These are phyloP conservation scores for Leucopsar rothschildi DNA, from an alignment of 2,113 vertebrate genomes.

Conservation along the genomic window DNA sequence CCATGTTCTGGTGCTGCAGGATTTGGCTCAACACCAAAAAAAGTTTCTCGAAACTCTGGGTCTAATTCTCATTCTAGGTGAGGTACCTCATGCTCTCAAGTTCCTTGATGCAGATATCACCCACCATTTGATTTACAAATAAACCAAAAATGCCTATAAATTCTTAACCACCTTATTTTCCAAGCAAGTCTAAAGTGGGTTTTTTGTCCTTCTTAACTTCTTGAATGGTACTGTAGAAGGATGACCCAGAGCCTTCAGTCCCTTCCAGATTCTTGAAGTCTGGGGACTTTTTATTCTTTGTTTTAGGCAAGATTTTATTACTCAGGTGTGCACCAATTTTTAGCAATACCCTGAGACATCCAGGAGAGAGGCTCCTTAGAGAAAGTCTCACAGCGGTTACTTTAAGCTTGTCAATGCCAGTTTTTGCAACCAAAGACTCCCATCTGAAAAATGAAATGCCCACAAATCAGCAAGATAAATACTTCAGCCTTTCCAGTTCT, in stretches of 20 bases:
- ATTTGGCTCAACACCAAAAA: not conserved
- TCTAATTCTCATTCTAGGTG: not conserved
- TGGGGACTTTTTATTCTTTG: not conserved
- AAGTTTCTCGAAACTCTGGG: not conserved
- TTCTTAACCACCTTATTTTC: not conserved
- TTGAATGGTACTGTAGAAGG: not conserved
- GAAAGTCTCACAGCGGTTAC: not conserved
- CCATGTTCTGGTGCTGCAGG: not conserved
- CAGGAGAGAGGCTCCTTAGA: not conserved
- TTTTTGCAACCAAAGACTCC: not conserved
- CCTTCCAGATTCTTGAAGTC: not conserved
- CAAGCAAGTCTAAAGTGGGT: fast-evolving
- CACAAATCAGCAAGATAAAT: not conserved
- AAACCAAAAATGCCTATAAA: not conserved
- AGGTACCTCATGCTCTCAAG: not conserved
- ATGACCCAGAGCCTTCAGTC: not conserved
- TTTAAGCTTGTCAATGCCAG: not conserved
- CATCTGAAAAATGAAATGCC: not conserved
- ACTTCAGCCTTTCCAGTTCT: not conserved
- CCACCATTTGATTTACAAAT: not conserved
- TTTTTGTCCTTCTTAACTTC: not conserved
- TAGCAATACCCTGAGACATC: not conserved
- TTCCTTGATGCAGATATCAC: not conserved
- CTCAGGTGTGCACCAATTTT: not conserved
- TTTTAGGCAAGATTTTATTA: not conserved